Conservation (phyloP, 2,797 vertebrate species). For the Podarcis siculus region DNA sequence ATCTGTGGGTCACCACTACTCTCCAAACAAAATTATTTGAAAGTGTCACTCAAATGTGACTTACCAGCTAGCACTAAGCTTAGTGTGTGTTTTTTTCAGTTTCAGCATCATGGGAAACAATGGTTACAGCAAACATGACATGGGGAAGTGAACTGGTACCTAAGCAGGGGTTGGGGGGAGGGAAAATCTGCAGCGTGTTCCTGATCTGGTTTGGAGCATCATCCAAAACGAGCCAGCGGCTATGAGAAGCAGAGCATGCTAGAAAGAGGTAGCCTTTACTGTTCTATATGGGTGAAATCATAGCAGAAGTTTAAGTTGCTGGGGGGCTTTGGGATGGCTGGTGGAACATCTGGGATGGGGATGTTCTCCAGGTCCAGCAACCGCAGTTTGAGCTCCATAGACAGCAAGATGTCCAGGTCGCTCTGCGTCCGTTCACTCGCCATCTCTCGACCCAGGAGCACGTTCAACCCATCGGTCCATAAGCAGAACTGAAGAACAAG, state of each 20-base stretch:
- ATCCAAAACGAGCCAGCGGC: background rate
- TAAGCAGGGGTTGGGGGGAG: background rate
- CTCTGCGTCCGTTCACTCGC: constrained; percentile 90
- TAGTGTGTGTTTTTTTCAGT: no score
- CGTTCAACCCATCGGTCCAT: constrained; percentile 93
- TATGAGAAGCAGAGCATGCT: background rate
- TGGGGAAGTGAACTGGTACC: background rate
- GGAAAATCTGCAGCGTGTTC: background rate
- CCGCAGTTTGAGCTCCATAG: constrained; percentile 97
- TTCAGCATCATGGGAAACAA: background rate
- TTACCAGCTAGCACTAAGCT: background rate
- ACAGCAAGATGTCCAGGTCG: constrained; percentile 94
- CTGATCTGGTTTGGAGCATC: background rate
- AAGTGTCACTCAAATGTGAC: background rate
- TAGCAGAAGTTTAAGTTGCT: constrained; percentile 98
- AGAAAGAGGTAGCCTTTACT: constrained; percentile 73
- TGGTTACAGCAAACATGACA: background rate
- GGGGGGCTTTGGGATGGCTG: constrained; percentile 90
- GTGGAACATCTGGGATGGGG: constrained; percentile 88
- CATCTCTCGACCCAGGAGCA: constrained; percentile 92
- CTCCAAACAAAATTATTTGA: background rate
- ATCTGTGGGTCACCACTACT: background rate
- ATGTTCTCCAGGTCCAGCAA: constrained; percentile 96
- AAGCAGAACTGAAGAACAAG: constrained; percentile 86
- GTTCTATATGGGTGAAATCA: constrained; percentile 90